A percentile compares a stretch with the other conserved stretches of the same genome.
Conservation (phyloP, 2,113 vertebrate species). For the Bos taurus region DNA sequence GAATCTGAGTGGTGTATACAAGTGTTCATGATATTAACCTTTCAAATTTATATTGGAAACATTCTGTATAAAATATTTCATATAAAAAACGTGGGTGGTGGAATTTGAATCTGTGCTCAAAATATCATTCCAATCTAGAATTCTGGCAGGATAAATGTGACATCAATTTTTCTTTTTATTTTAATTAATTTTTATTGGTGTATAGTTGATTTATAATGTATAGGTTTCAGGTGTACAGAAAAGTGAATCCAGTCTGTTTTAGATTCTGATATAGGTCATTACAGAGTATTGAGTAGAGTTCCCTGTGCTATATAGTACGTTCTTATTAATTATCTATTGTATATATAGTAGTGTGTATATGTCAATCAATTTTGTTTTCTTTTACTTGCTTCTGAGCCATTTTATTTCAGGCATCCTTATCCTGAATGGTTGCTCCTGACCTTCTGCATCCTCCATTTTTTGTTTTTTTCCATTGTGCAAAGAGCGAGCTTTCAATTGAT, state of each 20-base stretch:
- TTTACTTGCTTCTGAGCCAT: background rate
- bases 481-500: background rate
- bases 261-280: background rate
- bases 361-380: background rate
- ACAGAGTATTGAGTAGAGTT: background rate
- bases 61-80: background rate
- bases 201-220: background rate
- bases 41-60: background rate
- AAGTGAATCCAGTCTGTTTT: background rate
- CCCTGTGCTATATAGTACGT: background rate
- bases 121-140: background rate
- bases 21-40: background rate
- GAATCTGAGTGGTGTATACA: background rate
- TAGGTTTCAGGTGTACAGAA: background rate
- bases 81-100: background rate
- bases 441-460: background rate
- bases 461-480: background rate
- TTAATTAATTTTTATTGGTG: background rate
- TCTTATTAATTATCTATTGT: background rate
- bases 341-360: background rate
- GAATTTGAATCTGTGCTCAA: background rate
- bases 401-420: background rate
- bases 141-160: background rate
- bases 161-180: background rate
- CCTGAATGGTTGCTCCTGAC: background rate